phyloP scores from a whole-genome alignment of 2,113 vertebrate genomes.

The Hylia prasina region DNA sequence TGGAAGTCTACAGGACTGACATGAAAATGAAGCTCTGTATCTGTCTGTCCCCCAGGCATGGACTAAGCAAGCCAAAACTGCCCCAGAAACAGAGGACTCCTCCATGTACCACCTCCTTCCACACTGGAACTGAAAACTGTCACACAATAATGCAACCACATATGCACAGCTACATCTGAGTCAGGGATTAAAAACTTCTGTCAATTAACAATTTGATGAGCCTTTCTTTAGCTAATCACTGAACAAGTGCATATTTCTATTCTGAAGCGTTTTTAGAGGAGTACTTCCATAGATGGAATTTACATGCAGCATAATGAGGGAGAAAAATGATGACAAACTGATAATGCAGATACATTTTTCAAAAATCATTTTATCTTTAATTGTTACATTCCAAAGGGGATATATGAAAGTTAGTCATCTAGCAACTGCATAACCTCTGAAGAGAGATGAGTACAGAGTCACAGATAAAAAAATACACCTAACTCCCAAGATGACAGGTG shows the following conservation, averaged over 20 bases:
- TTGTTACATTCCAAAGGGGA: constrained; percentile 71
- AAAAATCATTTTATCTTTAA: constrained; percentile 71
- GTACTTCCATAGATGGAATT: background rate
- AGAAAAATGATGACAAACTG: constrained; percentile 8
- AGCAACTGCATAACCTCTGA: constrained; percentile 55
- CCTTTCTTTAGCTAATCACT: background rate
- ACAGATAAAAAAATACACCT: constrained; percentile 54
- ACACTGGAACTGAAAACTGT: background rate
- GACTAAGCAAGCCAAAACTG: background rate
- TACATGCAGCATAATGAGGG: background rate
- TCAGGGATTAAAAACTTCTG: background rate
- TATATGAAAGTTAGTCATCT: constrained; percentile 61
- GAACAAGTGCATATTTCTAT: background rate
- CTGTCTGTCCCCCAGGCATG: background rate
- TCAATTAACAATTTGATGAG: background rate
- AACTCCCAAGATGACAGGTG: constrained; percentile 46
- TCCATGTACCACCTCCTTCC: background rate
- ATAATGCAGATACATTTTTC: constrained; percentile 26
- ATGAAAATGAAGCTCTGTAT: background rate
- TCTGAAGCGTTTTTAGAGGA: background rate
- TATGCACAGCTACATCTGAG: background rate
- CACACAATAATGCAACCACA: background rate
- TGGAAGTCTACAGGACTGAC: background rate
- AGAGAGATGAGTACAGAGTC: constrained; percentile 27
- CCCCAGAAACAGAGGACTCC: background rate